Evolutionary conservation across 2,113 vertebrate species (phyloP).

Genomic region (Nesoenas mayeri): DNA sequence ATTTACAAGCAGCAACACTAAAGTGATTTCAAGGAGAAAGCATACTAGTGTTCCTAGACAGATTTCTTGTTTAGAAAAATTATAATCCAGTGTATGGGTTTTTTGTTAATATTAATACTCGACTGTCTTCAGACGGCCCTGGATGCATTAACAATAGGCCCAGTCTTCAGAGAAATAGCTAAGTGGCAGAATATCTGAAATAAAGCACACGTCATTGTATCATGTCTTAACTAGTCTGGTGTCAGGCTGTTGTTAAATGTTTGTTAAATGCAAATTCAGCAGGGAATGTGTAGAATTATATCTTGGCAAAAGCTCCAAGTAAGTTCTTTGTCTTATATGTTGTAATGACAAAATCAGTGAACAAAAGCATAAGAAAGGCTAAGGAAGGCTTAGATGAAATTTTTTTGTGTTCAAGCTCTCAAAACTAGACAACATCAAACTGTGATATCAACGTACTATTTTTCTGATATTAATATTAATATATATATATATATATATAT

Average conservation of each 20-base stretch:
- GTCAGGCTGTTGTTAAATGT: not conserved
- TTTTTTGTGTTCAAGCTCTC: not conserved
- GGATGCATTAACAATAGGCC: not conserved
- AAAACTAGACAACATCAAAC: not conserved
- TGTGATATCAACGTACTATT: not conserved
- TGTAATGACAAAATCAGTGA: not conserved
- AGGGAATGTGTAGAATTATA: not conserved
- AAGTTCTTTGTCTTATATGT: not conserved
- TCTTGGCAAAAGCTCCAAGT: not conserved
- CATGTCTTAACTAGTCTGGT: not conserved
- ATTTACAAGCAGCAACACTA: not conserved
- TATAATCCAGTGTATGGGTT: not conserved
- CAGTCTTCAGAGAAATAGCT: not conserved
- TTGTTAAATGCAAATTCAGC: not conserved
- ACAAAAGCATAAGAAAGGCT: not conserved
- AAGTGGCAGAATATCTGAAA: not conserved
- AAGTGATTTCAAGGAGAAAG: not conserved
- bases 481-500: no score
- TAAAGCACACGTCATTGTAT: not conserved
- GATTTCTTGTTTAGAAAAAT: not conserved
- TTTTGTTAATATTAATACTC: not conserved
- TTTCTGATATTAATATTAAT: not conserved
- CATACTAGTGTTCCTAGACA: not conserved
- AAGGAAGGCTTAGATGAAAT: not conserved
- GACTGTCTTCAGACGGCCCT: not conserved